These are phyloP conservation scores for Champsocephalus gunnari DNA, from an alignment of 2,797 vertebrate genomes.

Conservation along the genomic window DNA sequence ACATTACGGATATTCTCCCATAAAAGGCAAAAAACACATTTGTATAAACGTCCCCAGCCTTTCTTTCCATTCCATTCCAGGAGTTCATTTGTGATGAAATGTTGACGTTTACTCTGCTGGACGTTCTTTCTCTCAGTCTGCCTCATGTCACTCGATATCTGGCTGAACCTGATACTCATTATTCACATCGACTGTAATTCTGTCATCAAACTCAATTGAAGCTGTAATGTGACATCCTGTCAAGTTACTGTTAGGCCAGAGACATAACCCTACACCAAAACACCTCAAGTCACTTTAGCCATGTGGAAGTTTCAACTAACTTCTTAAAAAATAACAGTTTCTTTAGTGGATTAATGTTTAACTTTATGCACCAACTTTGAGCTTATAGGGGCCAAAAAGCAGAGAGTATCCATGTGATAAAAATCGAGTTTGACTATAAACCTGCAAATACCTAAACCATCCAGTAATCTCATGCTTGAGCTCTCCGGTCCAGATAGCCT, in stretches of 20 bases:
- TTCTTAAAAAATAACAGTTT: neutral
- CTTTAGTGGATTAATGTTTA: neutral
- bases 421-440: neutral
- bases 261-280: neutral
- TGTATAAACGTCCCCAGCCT: conserved; percentile 1
- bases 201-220: neutral
- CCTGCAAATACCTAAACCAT: neutral
- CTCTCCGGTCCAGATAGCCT: conserved; percentile 1
- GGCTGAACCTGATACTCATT: neutral
- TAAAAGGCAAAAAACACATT: conserved; percentile 8
- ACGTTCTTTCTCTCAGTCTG: neutral
- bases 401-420: too few relatives aligned
- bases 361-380: neutral
- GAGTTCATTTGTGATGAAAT: conserved; percentile 10
- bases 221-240: neutral
- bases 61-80: conserved; percentile 14
- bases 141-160: neutral
- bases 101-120: neutral
- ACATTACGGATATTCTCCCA: conserved; percentile 5
- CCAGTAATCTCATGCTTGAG: conserved; percentile 4
- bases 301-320: neutral
- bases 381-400: too few relatives aligned
- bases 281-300: neutral
- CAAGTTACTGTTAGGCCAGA: neutral
- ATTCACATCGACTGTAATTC: neutral